A percentile compares a stretch with the other conserved stretches of the same genome.
phyloP scores from a whole-genome alignment of 2,113 vertebrate species.

The Datnioides undecimradiatus region DNA sequence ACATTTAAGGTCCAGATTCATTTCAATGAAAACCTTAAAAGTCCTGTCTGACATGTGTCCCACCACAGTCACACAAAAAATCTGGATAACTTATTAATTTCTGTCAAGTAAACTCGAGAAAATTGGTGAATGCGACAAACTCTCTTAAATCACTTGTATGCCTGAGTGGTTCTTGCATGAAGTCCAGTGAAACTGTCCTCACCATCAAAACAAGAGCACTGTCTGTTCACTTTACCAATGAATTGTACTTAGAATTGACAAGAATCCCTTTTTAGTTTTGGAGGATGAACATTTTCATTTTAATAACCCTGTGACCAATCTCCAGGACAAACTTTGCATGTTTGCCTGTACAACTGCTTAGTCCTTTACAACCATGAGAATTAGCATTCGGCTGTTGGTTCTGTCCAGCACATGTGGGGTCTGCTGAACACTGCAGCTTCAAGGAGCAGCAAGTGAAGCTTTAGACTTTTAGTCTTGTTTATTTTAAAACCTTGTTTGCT shows the following conservation, averaged over 20 bases:
- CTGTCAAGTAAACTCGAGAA: background rate
- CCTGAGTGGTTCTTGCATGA: no score
- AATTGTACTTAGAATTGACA: no score
- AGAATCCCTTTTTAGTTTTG: background rate
- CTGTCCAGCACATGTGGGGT: constrained; percentile 5
- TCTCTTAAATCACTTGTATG: background rate
- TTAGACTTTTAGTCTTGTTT: constrained; percentile 38
- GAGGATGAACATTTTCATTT: background rate
- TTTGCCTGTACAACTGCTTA: background rate
- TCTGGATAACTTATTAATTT: background rate
- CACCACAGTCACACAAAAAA: background rate
- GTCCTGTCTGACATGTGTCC: no score
- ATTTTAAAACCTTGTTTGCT: constrained; percentile 33
- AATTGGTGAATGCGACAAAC: background rate
- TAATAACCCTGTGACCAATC: background rate
- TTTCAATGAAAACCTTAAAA: no score
- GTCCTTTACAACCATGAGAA: background rate
- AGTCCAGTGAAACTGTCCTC: background rate
- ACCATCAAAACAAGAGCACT: background rate
- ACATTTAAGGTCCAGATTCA: no score
- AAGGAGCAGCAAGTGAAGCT: background rate
- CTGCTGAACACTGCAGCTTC: background rate
- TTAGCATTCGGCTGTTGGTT: background rate
- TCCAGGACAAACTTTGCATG: background rate
- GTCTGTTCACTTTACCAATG: background rate